Conservation (phyloP, 1,140 invertebrate species). For the Steinernema feltiae region DNA sequence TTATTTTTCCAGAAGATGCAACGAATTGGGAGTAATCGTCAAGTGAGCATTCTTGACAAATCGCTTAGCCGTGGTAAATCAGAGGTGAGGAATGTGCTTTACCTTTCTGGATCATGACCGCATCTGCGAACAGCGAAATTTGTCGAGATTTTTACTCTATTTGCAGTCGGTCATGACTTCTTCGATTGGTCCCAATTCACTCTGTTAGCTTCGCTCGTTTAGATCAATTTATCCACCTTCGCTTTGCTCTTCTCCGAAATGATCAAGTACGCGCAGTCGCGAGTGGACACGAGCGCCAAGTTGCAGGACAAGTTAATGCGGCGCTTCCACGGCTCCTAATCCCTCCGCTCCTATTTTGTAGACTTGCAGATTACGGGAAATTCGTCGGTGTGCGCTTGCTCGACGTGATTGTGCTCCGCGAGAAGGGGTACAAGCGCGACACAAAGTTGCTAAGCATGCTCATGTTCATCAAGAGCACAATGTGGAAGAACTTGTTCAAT, state of each 20-base stretch:
- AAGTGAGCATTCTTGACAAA: too few relatives aligned
- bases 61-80: too few relatives aligned
- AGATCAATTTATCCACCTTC: background rate
- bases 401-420: conserved; percentile 84
- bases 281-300: conserved; percentile 81
- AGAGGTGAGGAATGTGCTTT: too few relatives aligned
- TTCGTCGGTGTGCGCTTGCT: conserved; percentile 87
- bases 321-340: background rate
- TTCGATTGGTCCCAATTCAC: too few relatives aligned
- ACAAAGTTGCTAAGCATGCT: conserved; percentile 82
- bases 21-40: too few relatives aligned
- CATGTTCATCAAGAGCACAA: conserved; percentile 85
- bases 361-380: conserved; percentile 75
- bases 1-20: too few relatives aligned
- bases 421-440: conserved; percentile 86
- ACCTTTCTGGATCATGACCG: too few relatives aligned
- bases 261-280: conserved; percentile 93
- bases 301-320: background rate
- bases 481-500: conserved; percentile 96
- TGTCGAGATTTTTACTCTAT: too few relatives aligned
- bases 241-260: background rate
- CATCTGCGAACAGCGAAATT: too few relatives aligned
- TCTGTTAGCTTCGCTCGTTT: too few relatives aligned
- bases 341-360: too few relatives aligned
- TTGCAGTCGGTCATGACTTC: too few relatives aligned